phyloP scores from a whole-genome alignment of 2,888 invertebrate genomes.

The Protula sp. region DNA sequence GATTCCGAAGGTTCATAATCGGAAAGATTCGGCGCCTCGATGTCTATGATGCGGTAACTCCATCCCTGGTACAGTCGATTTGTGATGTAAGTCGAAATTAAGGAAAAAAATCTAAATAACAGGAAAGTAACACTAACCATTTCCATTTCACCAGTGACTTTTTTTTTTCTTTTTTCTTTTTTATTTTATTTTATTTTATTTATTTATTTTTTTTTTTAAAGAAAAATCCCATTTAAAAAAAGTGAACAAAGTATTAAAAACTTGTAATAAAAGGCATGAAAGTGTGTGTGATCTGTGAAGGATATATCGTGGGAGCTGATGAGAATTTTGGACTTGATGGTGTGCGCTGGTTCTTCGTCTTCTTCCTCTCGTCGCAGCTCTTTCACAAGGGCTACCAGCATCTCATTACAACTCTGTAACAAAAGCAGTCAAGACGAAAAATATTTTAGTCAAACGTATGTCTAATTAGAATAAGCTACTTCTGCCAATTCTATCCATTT shows the following conservation, averaged over 20 bases:
- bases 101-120: slow-evolving; percentile 1
- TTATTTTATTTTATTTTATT: too few relatives aligned
- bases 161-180: too few relatives aligned
- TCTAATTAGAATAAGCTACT: not conserved
- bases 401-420: slow-evolving; percentile 17
- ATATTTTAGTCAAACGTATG: not conserved
- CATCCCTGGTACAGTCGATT: slow-evolving; percentile 41
- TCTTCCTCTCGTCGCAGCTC: slow-evolving; percentile 6
- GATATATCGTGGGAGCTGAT: slow-evolving; percentile 26
- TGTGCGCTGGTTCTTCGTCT: slow-evolving; percentile 1
- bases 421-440: not conserved
- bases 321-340: slow-evolving; percentile 17
- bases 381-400: slow-evolving; percentile 12
- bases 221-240: not conserved
- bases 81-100: slow-evolving; percentile 23
- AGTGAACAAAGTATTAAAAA: not conserved
- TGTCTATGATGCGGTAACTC: slow-evolving; percentile 43
- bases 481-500: too few relatives aligned
- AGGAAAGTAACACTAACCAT: too few relatives aligned
- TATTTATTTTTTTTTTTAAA: not conserved
- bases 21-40: slow-evolving; percentile 43
- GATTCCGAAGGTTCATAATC: slow-evolving; percentile 41
- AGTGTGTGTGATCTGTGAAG: too few relatives aligned
- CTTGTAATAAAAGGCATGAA: too few relatives aligned
- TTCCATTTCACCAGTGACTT: too few relatives aligned